Percentiles rank a stretch among this genome's conserved stretches.
phyloP scores from a whole-genome alignment of 2,888 invertebrate species.

The Thymelicus acteon region DNA sequence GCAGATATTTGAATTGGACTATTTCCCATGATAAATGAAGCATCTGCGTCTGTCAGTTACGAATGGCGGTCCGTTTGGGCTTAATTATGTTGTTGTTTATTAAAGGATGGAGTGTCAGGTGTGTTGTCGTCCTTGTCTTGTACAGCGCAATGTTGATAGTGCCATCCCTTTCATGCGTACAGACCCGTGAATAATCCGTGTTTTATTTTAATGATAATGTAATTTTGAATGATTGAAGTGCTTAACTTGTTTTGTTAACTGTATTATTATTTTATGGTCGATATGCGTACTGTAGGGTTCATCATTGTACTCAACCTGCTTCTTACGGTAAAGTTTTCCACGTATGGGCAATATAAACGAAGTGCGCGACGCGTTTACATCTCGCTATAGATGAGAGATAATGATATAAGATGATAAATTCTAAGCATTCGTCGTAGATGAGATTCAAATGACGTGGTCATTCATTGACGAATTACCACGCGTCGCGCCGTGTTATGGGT shows the following conservation, averaged over 20 bases:
- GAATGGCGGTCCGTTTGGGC: slow-evolving; percentile 44
- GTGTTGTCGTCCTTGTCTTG: slow-evolving; percentile 30
- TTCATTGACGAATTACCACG: no score
- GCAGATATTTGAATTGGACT: slow-evolving; percentile 40
- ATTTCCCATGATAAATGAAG: slow-evolving; percentile 44
- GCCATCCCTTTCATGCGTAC: slow-evolving; percentile 23
- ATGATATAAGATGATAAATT: no score
- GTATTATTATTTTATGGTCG: no score
- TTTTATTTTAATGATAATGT: slow-evolving; percentile 27
- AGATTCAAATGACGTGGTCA: no score
- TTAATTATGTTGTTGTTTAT: slow-evolving; percentile 57
- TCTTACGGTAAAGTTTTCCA: no score
- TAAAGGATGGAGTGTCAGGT: slow-evolving; percentile 44
- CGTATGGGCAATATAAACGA: no score
- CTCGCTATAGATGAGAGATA: no score
- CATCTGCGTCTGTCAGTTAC: slow-evolving; percentile 47
- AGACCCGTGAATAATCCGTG: slow-evolving; percentile 19
- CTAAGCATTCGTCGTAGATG: no score
- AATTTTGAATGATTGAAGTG: slow-evolving; percentile 17
- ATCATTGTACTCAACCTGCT: no score
- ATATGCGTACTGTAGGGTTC: no score
- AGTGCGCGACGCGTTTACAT: no score
- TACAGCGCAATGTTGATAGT: background rate
- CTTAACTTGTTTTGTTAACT: slow-evolving; percentile 13
- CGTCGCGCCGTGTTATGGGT: no score